Evolutionary conservation across 2,888 invertebrate species (phyloP), one percentile per base, ranked within the genome.

Genomic region (Lomographa bimaculata): DNA sequence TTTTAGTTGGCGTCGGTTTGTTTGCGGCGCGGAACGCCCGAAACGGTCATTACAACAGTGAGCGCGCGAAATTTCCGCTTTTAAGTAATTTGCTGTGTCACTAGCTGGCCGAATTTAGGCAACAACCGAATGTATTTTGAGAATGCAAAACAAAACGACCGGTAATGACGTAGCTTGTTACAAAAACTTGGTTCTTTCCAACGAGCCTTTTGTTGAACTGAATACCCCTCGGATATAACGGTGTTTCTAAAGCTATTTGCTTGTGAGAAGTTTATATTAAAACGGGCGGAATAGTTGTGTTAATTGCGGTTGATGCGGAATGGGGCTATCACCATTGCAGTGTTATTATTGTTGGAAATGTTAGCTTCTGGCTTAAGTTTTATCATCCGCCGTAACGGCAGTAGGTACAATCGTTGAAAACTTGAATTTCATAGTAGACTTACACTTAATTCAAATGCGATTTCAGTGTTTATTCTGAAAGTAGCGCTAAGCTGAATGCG

Each of bases 31-130:
- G 50, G 57, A 57, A 38, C 52, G 52, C 56, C 36, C 36, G 39
- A 26, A 28, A 38, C 60, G 73, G 74, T 72, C 80, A 79, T 83
- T 81, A 82, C 74, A 67, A 67, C 74, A 64, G 72, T 78, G 79
- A 79, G 67, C 66, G 56, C 61, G 80, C 78, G 66, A 73, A 79
- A 54, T 57, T 57, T 64, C 60, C 61, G 63, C 60, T 66, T 60
- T 63, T 77, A 82, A 84, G 81, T 84, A 82, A 84, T 83, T 83
- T 79, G 81, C 79, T 71, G 67, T 72, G 78, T 84, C 83, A 82
- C 79, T 67, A 58, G 62, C 59, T 63, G 57, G 48, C 60, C 49
- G 61, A 68, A 68, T 71, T 70, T 60, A 52, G 54, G 51, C 41
- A 64, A 64, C 57, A 57, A 58, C 58, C 39, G 24, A 51, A 47